These are phyloP conservation scores for Eueremaeus valkanovi DNA, from an alignment of 2,888 invertebrate species.

Conservation along the genomic window DNA sequence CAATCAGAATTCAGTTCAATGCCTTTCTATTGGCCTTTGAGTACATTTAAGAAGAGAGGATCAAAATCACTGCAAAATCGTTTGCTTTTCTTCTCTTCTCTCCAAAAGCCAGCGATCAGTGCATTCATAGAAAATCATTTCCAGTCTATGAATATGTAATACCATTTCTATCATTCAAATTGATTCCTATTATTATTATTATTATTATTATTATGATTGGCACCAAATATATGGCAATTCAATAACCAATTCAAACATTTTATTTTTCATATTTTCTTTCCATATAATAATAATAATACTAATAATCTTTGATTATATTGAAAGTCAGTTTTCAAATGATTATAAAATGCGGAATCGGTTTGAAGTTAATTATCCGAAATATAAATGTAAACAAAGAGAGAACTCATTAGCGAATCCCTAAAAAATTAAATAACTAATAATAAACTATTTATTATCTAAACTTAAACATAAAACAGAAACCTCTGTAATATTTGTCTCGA, in stretches of 20 bases:
- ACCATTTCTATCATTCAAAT: too few species aligned
- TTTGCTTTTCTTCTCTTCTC: neutral
- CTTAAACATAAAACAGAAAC: too few species aligned
- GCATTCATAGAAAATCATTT: neutral
- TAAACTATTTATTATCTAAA: neutral
- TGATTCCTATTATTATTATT: too few species aligned
- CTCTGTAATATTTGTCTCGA: too few species aligned
- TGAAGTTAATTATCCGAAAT: slow-evolving; percentile 15
- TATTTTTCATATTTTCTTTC: neutral
- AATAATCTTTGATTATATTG: too few species aligned
- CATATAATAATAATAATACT: too few species aligned
- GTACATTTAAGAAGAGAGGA: neutral
- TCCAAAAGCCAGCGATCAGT: neutral
- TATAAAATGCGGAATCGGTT: neutral
- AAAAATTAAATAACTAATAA: neutral
- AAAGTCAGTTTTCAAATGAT: neutral
- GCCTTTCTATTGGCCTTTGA: neutral
- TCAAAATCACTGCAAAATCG: neutral
- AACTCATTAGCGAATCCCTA: slow-evolving; percentile 5
- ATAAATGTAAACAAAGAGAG: neutral
- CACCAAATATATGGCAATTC: too few species aligned
- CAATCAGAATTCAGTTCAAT: slow-evolving; percentile 3
- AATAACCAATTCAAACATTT: neutral
- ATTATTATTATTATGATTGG: too few species aligned
- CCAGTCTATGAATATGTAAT: neutral